Evolutionary conservation across 37 sponge, comb jelly and placozoan genomes (phyloP).

Genomic region (Aphrocallistes beatrix): DNA sequence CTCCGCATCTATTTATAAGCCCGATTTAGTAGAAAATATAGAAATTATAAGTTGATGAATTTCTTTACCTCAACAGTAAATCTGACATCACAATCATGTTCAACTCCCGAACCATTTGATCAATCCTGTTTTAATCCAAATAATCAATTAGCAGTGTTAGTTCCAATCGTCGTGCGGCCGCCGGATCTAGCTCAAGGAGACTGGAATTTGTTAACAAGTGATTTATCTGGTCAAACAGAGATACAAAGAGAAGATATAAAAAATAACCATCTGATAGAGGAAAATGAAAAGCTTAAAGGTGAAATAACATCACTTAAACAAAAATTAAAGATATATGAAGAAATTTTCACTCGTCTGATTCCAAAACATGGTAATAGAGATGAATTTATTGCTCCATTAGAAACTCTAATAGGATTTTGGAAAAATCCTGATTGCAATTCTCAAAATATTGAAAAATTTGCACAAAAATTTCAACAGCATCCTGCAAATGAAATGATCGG

Average conservation of each 20-base stretch:
- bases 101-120: background rate
- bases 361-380: background rate
- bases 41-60: too few relatives aligned
- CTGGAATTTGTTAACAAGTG: background rate
- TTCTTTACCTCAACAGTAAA: background rate
- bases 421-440: background rate
- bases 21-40: too few relatives aligned
- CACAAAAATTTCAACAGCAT: background rate
- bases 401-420: background rate
- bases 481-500: background rate
- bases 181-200: background rate
- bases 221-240: background rate
- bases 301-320: background rate
- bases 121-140: background rate
- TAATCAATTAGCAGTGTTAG: background rate
- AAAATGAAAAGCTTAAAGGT: slow-evolving; percentile 5
- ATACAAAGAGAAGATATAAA: too few relatives aligned
- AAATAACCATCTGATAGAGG: background rate
- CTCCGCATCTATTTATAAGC: too few relatives aligned
- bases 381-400: background rate
- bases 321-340: background rate
- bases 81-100: background rate
- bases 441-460: background rate
- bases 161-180: background rate
- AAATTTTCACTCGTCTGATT: background rate